phyloP scores from a whole-genome alignment of 2,113 vertebrate genomes.

The Geothlypis trichas region DNA sequence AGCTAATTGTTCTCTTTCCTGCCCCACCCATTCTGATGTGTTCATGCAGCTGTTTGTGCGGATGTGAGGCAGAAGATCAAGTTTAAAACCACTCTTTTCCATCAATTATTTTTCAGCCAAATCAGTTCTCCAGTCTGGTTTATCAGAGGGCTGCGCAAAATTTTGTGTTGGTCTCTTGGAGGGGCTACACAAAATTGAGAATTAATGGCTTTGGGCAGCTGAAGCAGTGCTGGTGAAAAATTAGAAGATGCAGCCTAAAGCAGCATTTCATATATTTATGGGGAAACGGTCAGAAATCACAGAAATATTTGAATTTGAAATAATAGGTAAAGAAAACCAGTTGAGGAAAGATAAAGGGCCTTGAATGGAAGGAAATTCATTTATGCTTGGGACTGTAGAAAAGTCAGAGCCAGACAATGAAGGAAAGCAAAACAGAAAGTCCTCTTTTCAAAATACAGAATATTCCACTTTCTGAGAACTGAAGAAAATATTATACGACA shows the following conservation, averaged over 20 bases:
- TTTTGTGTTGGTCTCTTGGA: neutral
- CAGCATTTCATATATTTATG: neutral
- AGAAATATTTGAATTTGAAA: neutral
- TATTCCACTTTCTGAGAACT: neutral
- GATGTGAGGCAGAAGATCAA: constrained; percentile 33
- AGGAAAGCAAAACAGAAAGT: neutral
- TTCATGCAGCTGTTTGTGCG: constrained; percentile 40
- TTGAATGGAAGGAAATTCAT: neutral
- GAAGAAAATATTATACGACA: neutral
- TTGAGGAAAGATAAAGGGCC: neutral
- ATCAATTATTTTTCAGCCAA: constrained; percentile 22
- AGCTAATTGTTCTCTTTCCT: constrained; percentile 55
- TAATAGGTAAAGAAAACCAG: neutral
- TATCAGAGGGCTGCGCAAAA: neutral
- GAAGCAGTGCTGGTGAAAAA: neutral
- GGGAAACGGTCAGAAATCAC: neutral
- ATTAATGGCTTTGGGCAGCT: neutral
- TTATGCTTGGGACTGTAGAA: neutral
- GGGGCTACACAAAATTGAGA: neutral
- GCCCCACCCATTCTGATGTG: constrained; percentile 37
- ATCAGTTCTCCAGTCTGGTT: neutral
- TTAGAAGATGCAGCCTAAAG: neutral
- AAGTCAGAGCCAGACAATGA: neutral
- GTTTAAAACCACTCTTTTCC: constrained; percentile 1
- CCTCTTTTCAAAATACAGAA: neutral